A percentile compares a stretch with the other conserved stretches of the same genome.
Evolutionary conservation across 2,888 invertebrate genomes (phyloP).

Genomic region (Xestobium rufovillosum): DNA sequence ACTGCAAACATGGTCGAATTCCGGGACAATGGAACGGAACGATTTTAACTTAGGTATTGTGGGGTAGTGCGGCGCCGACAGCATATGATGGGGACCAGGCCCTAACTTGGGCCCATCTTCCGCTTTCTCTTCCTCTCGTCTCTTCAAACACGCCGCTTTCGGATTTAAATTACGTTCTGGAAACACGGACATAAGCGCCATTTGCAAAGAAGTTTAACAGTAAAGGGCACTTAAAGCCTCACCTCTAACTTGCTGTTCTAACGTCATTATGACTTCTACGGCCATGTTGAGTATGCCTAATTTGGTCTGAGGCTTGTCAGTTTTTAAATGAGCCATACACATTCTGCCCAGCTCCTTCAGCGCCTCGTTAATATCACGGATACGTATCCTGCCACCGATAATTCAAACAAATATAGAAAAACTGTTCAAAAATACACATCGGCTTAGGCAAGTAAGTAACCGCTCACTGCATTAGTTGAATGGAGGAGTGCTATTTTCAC

Average conservation of each 20-base stretch:
- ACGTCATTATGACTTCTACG: constrained; percentile 94
- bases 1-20: no score
- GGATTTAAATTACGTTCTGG: constrained; percentile 89
- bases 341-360: constrained; percentile 96
- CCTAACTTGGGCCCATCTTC: constrained; percentile 79
- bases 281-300: constrained; percentile 97
- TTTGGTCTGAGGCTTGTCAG: constrained; percentile 97
- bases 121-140: constrained; percentile 92
- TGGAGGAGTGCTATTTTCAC: no score
- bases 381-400: constrained; percentile 73
- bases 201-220: constrained; percentile 4
- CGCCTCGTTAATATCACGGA: constrained; percentile 98
- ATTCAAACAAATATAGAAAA: constrained; percentile 15
- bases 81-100: constrained; percentile 57
- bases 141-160: constrained; percentile 95
- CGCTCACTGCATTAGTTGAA: no score
- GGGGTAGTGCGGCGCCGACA: constrained; percentile 59
- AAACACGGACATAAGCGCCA: constrained; percentile 26
- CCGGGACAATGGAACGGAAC: no score
- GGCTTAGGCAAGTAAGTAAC: constrained; percentile 15
- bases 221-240: constrained; percentile 41
- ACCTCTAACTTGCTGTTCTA: constrained; percentile 98
- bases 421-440: constrained; percentile 8
- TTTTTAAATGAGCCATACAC: constrained; percentile 95
- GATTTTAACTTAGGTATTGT: constrained; percentile 80